phyloP scores from a whole-genome alignment of 1,140 invertebrate species.

The Drosophila persimilis region DNA sequence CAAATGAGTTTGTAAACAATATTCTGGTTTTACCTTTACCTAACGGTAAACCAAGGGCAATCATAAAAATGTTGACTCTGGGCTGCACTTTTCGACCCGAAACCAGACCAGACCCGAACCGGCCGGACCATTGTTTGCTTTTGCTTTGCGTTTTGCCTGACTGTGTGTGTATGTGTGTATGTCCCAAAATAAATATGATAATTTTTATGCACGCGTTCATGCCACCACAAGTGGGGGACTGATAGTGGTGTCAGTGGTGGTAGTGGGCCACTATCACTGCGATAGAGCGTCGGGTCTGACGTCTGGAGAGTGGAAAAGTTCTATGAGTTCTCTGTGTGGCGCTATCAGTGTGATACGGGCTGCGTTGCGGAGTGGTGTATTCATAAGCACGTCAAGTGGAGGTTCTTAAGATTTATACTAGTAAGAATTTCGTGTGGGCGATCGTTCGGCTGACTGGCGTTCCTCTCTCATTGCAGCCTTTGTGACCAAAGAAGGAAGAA shows the following conservation, averaged over 20 bases:
- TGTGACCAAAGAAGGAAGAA: no score
- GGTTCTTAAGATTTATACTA: no score
- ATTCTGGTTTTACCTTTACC: conserved; percentile 13
- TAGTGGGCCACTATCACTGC: no score
- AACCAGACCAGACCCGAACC: conserved; percentile 2
- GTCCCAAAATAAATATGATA: conserved; percentile 38
- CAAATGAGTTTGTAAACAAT: conserved; percentile 32
- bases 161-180: background rate
- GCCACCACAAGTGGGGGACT: background rate
- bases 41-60: conserved; percentile 37
- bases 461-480: no score
- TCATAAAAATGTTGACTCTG: conserved; percentile 74
- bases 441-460: background rate
- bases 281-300: no score
- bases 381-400: conserved; percentile 10
- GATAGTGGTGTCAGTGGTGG: conserved; percentile 8
- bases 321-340: conserved; percentile 6
- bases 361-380: conserved; percentile 14
- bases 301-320: conserved; percentile 36
- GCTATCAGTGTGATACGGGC: conserved; percentile 26
- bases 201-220: conserved; percentile 34
- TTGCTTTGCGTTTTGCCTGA: background rate
- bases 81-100: conserved; percentile 28
- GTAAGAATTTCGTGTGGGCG: background rate
- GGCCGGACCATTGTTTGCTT: conserved; percentile 3